phyloP scores from a whole-genome alignment of 2,113 vertebrate genomes.

The Lycaon pictus region DNA sequence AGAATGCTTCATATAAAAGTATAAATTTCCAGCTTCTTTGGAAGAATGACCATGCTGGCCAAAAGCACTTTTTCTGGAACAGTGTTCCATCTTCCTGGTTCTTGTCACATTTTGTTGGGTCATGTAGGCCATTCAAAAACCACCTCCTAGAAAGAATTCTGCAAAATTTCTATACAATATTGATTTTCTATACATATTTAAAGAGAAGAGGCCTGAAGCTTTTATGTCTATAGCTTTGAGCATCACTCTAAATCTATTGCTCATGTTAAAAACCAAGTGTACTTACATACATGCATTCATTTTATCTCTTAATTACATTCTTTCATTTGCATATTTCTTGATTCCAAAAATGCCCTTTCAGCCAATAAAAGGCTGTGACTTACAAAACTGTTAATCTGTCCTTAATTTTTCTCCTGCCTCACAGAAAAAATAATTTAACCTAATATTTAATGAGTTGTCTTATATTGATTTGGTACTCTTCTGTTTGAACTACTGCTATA shows the following conservation, averaged over 20 bases:
- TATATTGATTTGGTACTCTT: neutral
- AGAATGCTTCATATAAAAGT: neutral
- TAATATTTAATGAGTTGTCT: neutral
- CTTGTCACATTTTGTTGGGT: neutral
- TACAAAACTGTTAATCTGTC: neutral
- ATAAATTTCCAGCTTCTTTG: neutral
- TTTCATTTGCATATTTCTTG: neutral
- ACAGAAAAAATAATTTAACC: slow-evolving; percentile 7
- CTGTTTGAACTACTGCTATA: neutral
- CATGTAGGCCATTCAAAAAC: neutral
- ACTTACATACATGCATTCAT: slow-evolving; percentile 20
- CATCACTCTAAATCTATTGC: neutral
- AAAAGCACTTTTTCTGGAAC: neutral
- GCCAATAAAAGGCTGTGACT: neutral
- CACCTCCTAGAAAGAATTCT: neutral
- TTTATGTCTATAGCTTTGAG: neutral
- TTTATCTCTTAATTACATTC: neutral
- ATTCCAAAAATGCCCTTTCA: neutral
- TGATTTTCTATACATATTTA: slow-evolving; percentile 9
- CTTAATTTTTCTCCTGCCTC: slow-evolving; percentile 41
- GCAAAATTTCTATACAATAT: slow-evolving; percentile 39
- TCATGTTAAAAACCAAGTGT: slow-evolving; percentile 37
- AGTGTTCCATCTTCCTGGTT: neutral
- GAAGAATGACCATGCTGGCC: neutral
- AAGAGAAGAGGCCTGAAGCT: neutral